phyloP scores from a whole-genome alignment of 2,888 invertebrate genomes.

The Agrochola lota region DNA sequence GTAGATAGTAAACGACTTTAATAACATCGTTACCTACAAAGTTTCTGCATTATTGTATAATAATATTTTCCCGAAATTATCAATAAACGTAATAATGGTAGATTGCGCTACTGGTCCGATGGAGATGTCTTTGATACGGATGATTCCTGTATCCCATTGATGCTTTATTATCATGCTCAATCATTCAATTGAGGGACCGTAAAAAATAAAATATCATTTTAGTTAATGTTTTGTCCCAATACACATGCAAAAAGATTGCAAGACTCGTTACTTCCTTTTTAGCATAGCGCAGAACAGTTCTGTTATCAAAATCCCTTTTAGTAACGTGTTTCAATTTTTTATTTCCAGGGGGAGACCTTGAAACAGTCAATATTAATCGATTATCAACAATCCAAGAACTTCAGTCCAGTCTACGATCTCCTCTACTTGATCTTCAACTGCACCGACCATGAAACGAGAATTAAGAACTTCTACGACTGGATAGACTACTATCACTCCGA shows the following conservation, averaged over 20 bases:
- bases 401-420: slow-evolving; percentile 71
- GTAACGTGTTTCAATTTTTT: not conserved
- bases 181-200: slow-evolving; percentile 7
- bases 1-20: not conserved
- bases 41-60: not conserved
- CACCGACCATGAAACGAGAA: slow-evolving; percentile 71
- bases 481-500: slow-evolving; percentile 69
- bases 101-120: not conserved
- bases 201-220: too few relatives aligned
- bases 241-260: not conserved
- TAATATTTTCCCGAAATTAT: not conserved
- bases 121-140: not conserved
- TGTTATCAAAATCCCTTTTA: not conserved
- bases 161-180: not conserved
- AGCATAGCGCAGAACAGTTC: too few relatives aligned
- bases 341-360: slow-evolving; percentile 68
- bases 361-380: slow-evolving; percentile 73
- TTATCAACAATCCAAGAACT: slow-evolving; percentile 71
- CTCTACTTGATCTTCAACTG: slow-evolving; percentile 74
- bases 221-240: not conserved
- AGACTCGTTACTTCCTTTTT: not conserved
- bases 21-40: not conserved
- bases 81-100: not conserved
- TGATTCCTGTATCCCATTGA: not conserved
- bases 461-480: slow-evolving; percentile 68